A percentile compares a stretch with the other conserved stretches of the same genome.
Conservation (phyloP, 1,140 invertebrate species). For the Eufriesea mexicana region DNA sequence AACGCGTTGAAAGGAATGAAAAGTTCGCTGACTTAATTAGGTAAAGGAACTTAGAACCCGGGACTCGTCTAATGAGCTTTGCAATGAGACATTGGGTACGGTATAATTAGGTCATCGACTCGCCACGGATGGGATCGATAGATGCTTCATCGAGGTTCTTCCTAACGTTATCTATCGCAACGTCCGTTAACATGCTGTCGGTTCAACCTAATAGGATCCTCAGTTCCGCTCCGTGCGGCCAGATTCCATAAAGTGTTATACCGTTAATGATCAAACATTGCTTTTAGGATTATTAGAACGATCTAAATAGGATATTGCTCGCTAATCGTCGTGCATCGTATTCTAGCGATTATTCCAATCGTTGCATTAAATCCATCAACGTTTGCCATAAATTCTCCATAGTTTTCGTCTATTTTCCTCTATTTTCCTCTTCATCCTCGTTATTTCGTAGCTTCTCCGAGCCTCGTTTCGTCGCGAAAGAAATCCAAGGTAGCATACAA, state of each 20-base stretch:
- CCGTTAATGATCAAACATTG: conserved; percentile 33
- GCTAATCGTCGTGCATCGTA: neutral
- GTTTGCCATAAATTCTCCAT: too few species aligned
- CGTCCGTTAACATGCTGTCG: conserved; percentile 40
- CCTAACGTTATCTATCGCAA: conserved; percentile 20
- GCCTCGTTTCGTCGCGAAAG: too few species aligned
- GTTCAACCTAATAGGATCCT: conserved; percentile 20
- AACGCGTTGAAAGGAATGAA: neutral
- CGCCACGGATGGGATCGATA: conserved; percentile 14
- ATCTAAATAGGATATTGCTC: conserved; percentile 12
- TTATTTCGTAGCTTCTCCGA: too few species aligned
- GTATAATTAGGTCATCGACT: conserved; percentile 33
- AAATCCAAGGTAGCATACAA: too few species aligned
- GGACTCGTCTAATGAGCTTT: conserved; percentile 30
- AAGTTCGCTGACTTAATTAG: conserved; percentile 4
- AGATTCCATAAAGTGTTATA: neutral
- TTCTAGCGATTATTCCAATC: neutral
- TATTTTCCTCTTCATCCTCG: too few species aligned
- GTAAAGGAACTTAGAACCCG: neutral
- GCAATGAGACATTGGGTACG: conserved; percentile 16
- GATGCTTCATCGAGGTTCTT: conserved; percentile 28
- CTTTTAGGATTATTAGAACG: neutral
- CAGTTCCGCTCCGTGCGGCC: neutral
- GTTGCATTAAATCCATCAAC: neutral
- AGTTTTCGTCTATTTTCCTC: too few species aligned